Conservation (phyloP, 2,888 invertebrate species). For the Apamea monoglypha region DNA sequence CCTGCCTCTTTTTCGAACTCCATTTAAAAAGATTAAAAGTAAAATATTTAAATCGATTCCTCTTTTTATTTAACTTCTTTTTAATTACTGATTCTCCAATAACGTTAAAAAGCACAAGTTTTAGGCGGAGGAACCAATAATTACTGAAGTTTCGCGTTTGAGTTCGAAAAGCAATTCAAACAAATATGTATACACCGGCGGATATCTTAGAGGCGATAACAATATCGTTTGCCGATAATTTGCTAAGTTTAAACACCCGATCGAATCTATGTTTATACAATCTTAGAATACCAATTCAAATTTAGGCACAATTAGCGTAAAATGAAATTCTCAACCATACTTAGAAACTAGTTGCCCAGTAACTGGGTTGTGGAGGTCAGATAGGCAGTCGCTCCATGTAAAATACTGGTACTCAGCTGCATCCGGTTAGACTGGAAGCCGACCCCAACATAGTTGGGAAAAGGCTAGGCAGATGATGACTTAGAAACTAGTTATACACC, state of each 20-base stretch:
- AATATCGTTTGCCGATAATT: constrained; percentile 27
- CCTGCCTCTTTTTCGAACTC: too few relatives aligned
- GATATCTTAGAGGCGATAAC: constrained; percentile 19
- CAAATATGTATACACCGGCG: not conserved
- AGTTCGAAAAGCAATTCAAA: constrained; percentile 34
- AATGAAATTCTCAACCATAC: not conserved
- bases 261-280: constrained; percentile 24
- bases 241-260: constrained; percentile 35
- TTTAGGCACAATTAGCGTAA: not conserved
- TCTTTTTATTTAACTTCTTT: not conserved
- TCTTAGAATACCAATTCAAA: constrained; percentile 22
- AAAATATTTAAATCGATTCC: not conserved
- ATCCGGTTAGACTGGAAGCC: too few relatives aligned
- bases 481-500: too few relatives aligned
- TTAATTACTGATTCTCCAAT: not conserved
- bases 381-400: too few relatives aligned
- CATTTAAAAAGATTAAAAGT: not conserved
- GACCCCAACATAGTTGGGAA: too few relatives aligned
- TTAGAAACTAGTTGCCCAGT: not conserved
- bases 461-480: too few relatives aligned
- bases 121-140: constrained; percentile 22
- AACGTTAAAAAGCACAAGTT: constrained; percentile 22
- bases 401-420: too few relatives aligned
- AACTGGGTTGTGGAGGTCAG: too few relatives aligned
- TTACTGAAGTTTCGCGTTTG: constrained; percentile 31